Percentiles rank a stretch among this genome's conserved stretches.
phyloP scores from a whole-genome alignment of 2,797 vertebrate species.

The Xiphorhynchus erythropygius region DNA sequence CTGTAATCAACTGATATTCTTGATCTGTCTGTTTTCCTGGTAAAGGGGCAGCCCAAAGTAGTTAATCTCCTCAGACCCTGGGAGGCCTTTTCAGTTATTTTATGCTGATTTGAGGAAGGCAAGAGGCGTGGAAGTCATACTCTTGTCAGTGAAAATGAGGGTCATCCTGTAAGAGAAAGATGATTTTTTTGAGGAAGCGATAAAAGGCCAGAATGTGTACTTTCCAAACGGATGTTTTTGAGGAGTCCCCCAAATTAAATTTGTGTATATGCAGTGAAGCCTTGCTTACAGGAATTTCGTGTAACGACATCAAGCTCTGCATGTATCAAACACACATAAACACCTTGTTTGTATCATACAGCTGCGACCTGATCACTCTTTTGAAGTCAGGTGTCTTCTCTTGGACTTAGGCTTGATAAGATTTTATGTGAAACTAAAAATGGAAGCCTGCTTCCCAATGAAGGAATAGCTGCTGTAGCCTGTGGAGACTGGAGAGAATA shows the following conservation, averaged over 20 bases:
- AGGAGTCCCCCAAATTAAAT: background rate
- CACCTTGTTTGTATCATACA: background rate
- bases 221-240: background rate
- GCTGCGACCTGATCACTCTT: background rate
- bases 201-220: background rate
- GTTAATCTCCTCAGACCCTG: background rate
- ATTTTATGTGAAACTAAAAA: background rate
- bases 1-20: background rate
- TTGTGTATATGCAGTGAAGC: background rate
- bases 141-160: background rate
- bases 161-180: background rate
- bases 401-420: background rate
- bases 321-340: background rate
- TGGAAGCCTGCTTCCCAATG: background rate
- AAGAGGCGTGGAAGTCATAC: background rate
- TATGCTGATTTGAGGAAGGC: background rate
- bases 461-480: background rate
- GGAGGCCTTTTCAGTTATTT: background rate
- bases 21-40: background rate
- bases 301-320: background rate
- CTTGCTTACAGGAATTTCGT: background rate
- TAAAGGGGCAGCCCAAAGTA: background rate
- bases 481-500: background rate
- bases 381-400: background rate
- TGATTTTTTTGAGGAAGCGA: background rate